A percentile compares a stretch with the other conserved stretches of the same genome.
These are phyloP conservation scores for Microtus pennsylvanicus DNA, from an alignment of 2,113 vertebrate species.

Conservation along the genomic window DNA sequence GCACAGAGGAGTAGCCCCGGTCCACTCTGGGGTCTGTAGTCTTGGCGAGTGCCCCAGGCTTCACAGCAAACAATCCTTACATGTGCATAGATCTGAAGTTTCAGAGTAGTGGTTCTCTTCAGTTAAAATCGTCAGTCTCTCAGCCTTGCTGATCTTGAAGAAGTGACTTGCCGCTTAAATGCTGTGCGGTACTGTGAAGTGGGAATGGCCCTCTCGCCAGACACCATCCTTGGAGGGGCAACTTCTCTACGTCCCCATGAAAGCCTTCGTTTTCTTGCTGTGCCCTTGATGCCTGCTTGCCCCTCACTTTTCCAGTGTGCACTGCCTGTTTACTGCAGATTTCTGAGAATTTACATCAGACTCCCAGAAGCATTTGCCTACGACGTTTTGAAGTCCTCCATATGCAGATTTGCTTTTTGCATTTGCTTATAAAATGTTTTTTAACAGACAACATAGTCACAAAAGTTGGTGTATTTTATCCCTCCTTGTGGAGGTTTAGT, in stretches of 20 bases:
- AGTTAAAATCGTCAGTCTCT: background rate
- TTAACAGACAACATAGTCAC: background rate
- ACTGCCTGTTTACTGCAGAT: background rate
- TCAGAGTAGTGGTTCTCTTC: background rate
- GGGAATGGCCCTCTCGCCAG: background rate
- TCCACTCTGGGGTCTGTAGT: background rate
- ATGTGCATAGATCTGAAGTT: background rate
- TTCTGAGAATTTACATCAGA: background rate
- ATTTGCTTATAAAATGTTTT: slow-evolving; percentile 25
- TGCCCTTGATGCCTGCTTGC: background rate
- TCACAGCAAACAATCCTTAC: background rate
- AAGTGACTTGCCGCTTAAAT: background rate
- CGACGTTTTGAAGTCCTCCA: slow-evolving; percentile 19
- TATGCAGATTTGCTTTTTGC: slow-evolving; percentile 26
- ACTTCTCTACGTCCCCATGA: background rate
- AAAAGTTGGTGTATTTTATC: slow-evolving; percentile 1
- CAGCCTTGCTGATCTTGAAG: slow-evolving; percentile 8
- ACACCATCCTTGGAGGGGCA: background rate
- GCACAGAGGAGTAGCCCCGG: background rate
- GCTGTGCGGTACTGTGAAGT: background rate
- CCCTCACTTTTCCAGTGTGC: background rate
- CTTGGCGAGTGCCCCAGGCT: background rate
- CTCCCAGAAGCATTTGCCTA: background rate
- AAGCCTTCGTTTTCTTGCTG: background rate
- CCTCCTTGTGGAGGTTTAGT: background rate